Percentiles rank a stretch among this genome's conserved stretches.
These are phyloP conservation scores for Marisa cornuarietis DNA, from an alignment of 1,140 invertebrate species.

Conservation along the genomic window DNA sequence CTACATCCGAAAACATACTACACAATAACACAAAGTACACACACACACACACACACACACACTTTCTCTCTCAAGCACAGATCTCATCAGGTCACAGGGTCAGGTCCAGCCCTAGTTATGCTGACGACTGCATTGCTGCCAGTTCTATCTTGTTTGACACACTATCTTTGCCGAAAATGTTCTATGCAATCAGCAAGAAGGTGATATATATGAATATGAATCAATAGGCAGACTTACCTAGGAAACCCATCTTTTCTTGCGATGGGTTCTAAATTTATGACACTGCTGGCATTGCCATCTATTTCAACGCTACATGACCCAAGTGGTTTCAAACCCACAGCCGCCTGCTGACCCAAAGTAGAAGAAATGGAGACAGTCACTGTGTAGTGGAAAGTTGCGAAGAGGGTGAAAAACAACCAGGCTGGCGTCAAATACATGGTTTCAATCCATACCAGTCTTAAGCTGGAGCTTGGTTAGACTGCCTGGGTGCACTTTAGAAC, in stretches of 20 bases:
- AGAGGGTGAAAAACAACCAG: not conserved
- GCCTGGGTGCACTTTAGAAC: not conserved
- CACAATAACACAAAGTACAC: no score
- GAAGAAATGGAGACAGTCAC: not conserved
- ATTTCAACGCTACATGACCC: not conserved
- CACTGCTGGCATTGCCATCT: constrained; percentile 9
- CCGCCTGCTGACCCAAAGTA: not conserved
- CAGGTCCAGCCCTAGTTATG: no score
- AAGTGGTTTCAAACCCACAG: not conserved
- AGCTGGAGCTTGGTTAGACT: not conserved
- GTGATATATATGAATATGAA: not conserved
- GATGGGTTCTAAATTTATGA: constrained; percentile 30
- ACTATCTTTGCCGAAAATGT: not conserved
- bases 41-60: no score
- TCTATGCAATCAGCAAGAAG: not conserved
- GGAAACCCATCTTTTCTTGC: constrained; percentile 25
- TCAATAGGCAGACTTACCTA: constrained; percentile 16
- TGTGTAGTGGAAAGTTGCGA: not conserved
- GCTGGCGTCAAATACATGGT: not conserved
- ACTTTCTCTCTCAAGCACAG: no score
- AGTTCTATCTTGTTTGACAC: no score
- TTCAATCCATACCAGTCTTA: not conserved
- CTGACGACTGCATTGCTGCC: no score
- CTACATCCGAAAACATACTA: no score
- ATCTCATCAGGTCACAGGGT: no score